Evolutionary conservation across 2,113 vertebrate species (phyloP).

Genomic region (Mus pahari): DNA sequence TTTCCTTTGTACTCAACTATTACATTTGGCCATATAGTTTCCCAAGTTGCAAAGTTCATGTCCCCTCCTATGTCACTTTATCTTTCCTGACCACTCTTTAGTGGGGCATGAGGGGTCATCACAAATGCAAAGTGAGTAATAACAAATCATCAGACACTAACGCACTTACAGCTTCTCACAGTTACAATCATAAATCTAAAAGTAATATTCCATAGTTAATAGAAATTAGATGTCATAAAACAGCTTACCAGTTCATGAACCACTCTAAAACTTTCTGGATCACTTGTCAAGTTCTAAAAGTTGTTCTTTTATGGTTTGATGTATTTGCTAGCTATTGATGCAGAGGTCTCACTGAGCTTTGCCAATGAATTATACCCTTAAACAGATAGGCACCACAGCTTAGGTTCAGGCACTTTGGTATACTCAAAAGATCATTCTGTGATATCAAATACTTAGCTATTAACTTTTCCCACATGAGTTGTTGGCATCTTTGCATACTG

Average conservation of each 20-base stretch:
- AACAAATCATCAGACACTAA: neutral
- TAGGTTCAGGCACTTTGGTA: neutral
- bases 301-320: neutral
- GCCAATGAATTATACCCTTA: neutral
- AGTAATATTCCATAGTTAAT: slow-evolving; percentile 15
- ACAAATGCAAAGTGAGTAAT: neutral
- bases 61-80: neutral
- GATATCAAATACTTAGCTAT: neutral
- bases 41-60: neutral
- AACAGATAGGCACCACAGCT: neutral
- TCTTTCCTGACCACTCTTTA: neutral
- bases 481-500: neutral
- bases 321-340: neutral
- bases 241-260: neutral
- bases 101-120: neutral
- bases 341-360: neutral
- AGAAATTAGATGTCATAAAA: neutral
- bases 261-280: neutral
- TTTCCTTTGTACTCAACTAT: neutral
- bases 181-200: slow-evolving; percentile 4
- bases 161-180: neutral
- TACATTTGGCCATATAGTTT: neutral
- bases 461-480: neutral
- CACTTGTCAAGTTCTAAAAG: neutral
- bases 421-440: neutral